A percentile compares a stretch with the other conserved stretches of the same genome.
Conservation (phyloP, 2,113 vertebrate species). For the Stomatorhinus ivindoensis region DNA sequence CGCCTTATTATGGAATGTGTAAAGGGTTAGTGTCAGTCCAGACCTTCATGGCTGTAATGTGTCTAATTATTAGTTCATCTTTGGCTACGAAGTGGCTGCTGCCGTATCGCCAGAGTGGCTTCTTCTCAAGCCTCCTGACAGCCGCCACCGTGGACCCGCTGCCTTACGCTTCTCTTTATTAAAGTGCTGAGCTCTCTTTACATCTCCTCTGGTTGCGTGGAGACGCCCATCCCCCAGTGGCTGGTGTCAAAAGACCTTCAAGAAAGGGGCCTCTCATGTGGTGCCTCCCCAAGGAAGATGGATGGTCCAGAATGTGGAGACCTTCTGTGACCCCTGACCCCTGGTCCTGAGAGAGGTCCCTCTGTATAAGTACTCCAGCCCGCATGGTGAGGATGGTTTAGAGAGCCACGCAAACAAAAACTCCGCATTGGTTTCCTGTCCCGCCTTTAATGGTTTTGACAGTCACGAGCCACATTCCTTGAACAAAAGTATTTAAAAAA, state of each 20-base stretch:
- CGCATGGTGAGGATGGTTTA: background rate
- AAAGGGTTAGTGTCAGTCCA: background rate
- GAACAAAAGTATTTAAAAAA: background rate
- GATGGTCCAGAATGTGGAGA: conserved; percentile 14
- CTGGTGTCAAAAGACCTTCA: background rate
- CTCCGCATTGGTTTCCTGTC: background rate
- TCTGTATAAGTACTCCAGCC: background rate
- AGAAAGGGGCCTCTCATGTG: background rate
- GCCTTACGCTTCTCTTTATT: background rate
- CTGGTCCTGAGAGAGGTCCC: background rate
- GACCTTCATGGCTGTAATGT: background rate
- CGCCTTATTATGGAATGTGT: background rate
- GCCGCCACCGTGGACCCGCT: background rate
- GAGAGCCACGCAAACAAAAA: background rate
- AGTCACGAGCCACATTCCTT: background rate
- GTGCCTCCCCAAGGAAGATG: background rate
- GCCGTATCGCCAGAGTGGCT: background rate
- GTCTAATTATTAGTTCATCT: background rate
- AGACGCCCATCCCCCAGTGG: background rate
- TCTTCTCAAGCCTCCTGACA: background rate
- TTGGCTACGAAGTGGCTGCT: background rate
- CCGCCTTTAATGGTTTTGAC: background rate
- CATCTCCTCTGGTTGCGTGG: background rate
- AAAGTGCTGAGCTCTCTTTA: background rate
- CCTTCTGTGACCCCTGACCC: conserved; percentile 10